Evolutionary conservation across 2,113 vertebrate genomes (phyloP), one percentile per base, ranked within the genome.

Genomic region (Spea multiplicata): DNA sequence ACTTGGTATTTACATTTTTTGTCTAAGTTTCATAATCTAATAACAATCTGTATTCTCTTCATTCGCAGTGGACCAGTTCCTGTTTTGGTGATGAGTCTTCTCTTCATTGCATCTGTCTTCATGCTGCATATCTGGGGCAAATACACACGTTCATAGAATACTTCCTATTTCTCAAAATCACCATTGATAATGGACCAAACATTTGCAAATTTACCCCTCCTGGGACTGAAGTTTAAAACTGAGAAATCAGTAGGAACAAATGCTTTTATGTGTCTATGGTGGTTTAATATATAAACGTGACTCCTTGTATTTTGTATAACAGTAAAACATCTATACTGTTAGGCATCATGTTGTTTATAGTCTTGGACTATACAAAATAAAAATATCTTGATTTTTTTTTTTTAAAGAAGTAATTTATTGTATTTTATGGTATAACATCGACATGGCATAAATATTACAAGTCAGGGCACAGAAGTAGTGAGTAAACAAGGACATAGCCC

Each of bases 61-160:
- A 10, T 88, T 90, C 88, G 84, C 90, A 99, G 97, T 77, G 97
- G 97, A 5, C 97, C 97, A 8, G 97, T 98, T 86, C 97, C 97
- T 66, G 98, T 99, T 84, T 88, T 99, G 89, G 97, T 99, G 86
- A 99, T 99, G 98, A 99, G 98, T 88, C 94, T 99, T 83, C 94
- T 99, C 85, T 99, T 99, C 92, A 98, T 99, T 81, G 98, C 98
- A 69, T 98, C 98, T 55, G 97, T 99, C 83, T 99, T 99, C 91
- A 99, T 99, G 98, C 93, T 99, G 86, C 98, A 99, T 90, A 99
- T 99, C 92, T 99, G 98, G 97, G 97, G 98, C 85, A 99, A 99
- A 91, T 99, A 99, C 86, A 99, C 98, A 74, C 96, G 97, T 82
- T 96, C 97, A 47, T 99, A 96, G 94, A 89, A 83, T 82, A 16